Evolutionary conservation across 2,113 vertebrate species (phyloP).

Genomic region (Cricetomys ansorgei): DNA sequence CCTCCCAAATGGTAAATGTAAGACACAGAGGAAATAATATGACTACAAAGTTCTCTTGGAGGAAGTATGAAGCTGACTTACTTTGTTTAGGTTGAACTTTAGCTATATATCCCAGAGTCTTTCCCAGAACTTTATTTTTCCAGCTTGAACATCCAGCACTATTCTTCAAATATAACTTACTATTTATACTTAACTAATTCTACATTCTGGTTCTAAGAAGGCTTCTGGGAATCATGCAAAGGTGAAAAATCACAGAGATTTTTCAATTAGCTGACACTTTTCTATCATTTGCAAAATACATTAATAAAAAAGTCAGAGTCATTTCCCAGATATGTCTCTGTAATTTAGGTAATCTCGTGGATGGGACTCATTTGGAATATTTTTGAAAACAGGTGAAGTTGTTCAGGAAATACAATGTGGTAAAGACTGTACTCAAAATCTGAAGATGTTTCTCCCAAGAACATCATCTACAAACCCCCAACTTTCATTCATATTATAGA

Average conservation of each 20-base stretch:
- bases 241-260: background rate
- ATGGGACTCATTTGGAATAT: background rate
- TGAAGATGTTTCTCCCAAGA: background rate
- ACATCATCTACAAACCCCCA: background rate
- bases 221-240: background rate
- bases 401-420: background rate
- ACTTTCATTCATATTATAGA: background rate
- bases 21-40: background rate
- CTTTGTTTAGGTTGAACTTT: background rate
- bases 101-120: background rate
- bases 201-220: background rate
- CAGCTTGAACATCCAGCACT: fast-evolving
- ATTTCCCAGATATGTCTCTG: background rate
- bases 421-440: background rate
- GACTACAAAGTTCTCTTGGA: background rate
- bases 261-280: background rate
- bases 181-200: background rate
- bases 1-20: background rate
- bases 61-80: background rate
- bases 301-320: background rate
- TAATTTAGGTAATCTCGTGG: background rate
- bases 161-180: background rate
- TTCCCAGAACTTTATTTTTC: background rate
- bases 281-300: background rate
- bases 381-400: background rate